A percentile compares a stretch with the other conserved stretches of the same genome.
phyloP scores from a whole-genome alignment of 1,140 invertebrate species.

The Onthophagus taurus region DNA sequence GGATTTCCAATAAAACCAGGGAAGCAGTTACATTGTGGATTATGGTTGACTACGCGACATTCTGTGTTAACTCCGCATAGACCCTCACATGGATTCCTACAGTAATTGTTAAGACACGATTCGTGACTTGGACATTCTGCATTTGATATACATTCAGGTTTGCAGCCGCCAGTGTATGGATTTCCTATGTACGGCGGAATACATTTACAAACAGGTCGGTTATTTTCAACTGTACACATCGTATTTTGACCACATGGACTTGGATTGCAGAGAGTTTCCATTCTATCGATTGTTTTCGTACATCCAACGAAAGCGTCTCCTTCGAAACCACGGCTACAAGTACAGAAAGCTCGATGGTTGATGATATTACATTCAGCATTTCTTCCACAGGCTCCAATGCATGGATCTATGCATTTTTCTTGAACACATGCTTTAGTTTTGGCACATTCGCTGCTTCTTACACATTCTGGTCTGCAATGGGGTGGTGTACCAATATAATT shows the following conservation, averaged over 20 bases:
- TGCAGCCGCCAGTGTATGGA: constrained; percentile 64
- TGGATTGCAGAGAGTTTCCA: constrained; percentile 59
- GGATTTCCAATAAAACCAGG: constrained; percentile 71
- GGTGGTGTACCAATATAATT: constrained; percentile 66
- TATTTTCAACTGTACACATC: constrained; percentile 58
- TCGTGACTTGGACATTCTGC: constrained; percentile 69
- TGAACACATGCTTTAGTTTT: constrained; percentile 66
- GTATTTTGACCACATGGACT: constrained; percentile 75
- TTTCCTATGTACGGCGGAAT: constrained; percentile 79
- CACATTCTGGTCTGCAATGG: constrained; percentile 64
- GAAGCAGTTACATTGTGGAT: constrained; percentile 69
- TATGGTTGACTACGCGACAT: constrained; percentile 70
- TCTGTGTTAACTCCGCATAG: constrained; percentile 71
- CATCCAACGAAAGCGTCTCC: constrained; percentile 77
- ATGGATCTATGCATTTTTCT: constrained; percentile 72
- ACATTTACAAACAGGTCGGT: constrained; percentile 62
- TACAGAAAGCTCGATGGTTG: constrained; percentile 73
- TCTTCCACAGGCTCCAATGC: constrained; percentile 60
- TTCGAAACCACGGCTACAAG: constrained; percentile 62
- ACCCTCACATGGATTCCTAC: constrained; percentile 75
- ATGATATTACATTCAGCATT: constrained; percentile 73
- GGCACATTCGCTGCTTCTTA: constrained; percentile 65
- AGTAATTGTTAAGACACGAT: constrained; percentile 76
- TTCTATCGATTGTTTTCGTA: constrained; percentile 39
- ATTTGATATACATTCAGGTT: constrained; percentile 69